Conservation (phyloP, 2,797 vertebrate species). For the Garrulus glandarius region DNA sequence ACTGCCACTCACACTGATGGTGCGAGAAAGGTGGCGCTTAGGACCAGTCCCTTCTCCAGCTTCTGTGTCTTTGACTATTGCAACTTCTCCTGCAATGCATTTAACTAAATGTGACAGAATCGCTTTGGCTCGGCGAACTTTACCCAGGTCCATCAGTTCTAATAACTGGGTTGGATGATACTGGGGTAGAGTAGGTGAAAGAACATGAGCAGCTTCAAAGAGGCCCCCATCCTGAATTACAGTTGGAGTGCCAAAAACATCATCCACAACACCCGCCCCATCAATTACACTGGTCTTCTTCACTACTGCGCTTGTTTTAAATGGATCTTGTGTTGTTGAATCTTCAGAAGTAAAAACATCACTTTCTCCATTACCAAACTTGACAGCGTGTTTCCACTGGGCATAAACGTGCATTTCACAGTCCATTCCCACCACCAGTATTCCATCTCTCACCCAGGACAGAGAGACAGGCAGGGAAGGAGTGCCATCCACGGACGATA, state of each 20-base stretch:
- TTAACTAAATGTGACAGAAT: constrained; percentile 97
- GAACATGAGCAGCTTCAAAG: constrained; percentile 94
- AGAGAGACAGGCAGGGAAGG: constrained; percentile 94
- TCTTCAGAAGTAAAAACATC: constrained; percentile 78
- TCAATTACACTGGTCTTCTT: constrained; percentile 88
- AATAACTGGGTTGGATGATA: constrained; percentile 97
- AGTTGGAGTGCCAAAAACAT: constrained; percentile 87
- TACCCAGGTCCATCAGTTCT: constrained; percentile 97
- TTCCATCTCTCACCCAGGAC: constrained; percentile 97
- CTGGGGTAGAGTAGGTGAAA: constrained; percentile 95
- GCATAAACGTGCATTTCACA: constrained; percentile 99
- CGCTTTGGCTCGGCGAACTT: constrained; percentile 94
- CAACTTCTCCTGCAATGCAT: constrained; percentile 97
- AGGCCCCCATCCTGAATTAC: constrained; percentile 94
- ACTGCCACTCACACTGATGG: constrained; percentile 97
- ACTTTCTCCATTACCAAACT: constrained; percentile 80
- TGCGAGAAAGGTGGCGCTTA: constrained; percentile 93
- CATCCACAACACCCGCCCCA: constrained; percentile 82
- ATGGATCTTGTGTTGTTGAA: constrained; percentile 65
- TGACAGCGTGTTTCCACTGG: constrained; percentile 93
- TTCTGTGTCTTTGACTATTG: constrained; percentile 91
- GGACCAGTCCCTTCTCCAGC: constrained; percentile 86
- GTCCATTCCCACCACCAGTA: constrained; percentile 97
- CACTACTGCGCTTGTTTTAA: constrained; percentile 73
- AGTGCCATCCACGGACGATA: constrained; percentile 94